Evolutionary conservation across 1,140 invertebrate genomes (phyloP), one percentile per base, ranked within the genome.

Genomic region (Nymphalis io): DNA sequence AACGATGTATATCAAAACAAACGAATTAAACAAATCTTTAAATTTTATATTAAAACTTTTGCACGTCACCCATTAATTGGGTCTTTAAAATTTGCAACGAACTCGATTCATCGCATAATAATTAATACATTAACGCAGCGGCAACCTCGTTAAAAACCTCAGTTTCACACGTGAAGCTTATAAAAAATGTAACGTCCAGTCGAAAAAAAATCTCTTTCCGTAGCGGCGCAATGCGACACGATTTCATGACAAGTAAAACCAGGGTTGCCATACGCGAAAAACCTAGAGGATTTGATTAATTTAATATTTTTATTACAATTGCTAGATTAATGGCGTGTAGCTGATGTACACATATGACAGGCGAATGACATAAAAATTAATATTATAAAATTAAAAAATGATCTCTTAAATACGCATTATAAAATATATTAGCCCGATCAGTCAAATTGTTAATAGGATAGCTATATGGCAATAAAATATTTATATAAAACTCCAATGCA

Each of bases 141-240:
- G 58, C 59, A 40, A 33, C 18, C 60, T 59, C 63, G 60, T 57
- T 39, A 55, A 23, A 23, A 68, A 68, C 55, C 60, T 42, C 38
- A 60, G 68, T 59, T 62, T 60, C 51, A 66, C 63, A 65, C 70
- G 39, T 68, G 60, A 59, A 55, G 48, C 64, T 57, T 72, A 67
- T 67, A 60, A 61, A 72, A 72, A 72, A 68, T 72, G 68, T 62
- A 33, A 68, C 70, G 63, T 68, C 65, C 38, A 48, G 39, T 63
- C 64, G 58, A 68, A 68, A 68, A 68, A 65, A 59, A 60, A 38
- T 39, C 65, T 62, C 53, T 40, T 38, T 51, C 59, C 48, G 12
- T 38, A 20, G 38, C 57, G 18, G 67, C 59, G 67, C 59, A 60
- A 46, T 68, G 59, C 58, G 59, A 53, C 51, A 62, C 58, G 46